A percentile compares a stretch with the other conserved stretches of the same genome.
Evolutionary conservation across 2,113 vertebrate species (phyloP).

Genomic region (Crotalus tigris): DNA sequence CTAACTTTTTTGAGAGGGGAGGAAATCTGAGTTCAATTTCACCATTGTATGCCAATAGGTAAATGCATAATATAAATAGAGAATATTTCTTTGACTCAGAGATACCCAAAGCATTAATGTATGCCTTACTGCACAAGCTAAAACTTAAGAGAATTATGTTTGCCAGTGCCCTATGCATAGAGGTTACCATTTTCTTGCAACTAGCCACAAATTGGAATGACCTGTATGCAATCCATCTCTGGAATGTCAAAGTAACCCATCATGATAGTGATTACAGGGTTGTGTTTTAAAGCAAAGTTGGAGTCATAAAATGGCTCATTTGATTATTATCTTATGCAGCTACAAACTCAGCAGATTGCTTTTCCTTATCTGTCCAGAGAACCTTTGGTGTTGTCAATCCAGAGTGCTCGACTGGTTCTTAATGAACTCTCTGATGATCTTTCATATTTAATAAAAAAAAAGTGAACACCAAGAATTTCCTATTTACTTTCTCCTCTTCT

Average conservation of each 20-base stretch:
- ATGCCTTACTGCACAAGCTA: background rate
- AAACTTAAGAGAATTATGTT: background rate
- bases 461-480: background rate
- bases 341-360: background rate
- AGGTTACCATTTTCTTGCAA: background rate
- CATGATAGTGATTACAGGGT: background rate
- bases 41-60: background rate
- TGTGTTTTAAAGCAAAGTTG: background rate
- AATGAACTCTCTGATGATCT: background rate
- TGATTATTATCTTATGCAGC: background rate
- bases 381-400: background rate
- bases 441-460: conserved; percentile 16
- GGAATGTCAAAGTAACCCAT: background rate
- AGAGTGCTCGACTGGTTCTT: background rate
- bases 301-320: background rate
- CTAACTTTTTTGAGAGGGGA: background rate
- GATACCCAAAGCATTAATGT: background rate
- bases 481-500: background rate
- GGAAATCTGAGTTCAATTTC: background rate
- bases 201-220: conserved; percentile 6
- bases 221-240: background rate
- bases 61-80: background rate
- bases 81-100: background rate
- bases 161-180: background rate
- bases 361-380: background rate